Base-by-base conservation (phyloP, 2,113 vertebrate genomes). In the Cyrtonyx montezumae region DNA sequence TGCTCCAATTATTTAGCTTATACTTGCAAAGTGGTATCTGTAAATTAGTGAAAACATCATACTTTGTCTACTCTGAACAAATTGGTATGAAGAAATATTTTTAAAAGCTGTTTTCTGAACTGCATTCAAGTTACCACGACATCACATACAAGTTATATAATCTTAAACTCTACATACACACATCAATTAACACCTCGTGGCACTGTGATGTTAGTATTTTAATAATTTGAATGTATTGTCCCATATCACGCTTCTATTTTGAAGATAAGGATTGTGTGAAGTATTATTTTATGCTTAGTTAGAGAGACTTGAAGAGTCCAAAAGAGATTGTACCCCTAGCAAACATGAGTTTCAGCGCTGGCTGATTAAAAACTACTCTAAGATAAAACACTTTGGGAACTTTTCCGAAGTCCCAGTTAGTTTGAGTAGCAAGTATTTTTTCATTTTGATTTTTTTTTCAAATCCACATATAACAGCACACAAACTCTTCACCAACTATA, bases 171-270 rank as follows among this genome's bases (percentile, higher is more conserved):
- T 55, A 80, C 17, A 48, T n/a, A 48, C n/a, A 37, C 11, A 70
- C 12, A 3, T 18, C 21, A 73, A 80, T 0, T 3, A 0, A 4
- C 8, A 56, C 11, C 55, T 84, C 0, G 1, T 30, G 36, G 20
- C 36, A 66, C 16, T 70, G 69, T 17, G 34, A 1, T 9, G 4
- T 25, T 28, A 56, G 2, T 5, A 22, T 89, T 79, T 62, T 3
- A 45, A 2, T 34, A 69, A 80, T 78, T 81, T 78, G 15, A 6
- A 69, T n/a, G 3, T 34, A 76, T 17, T 14, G 37, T 67, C 21
- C 58, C 12, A 6, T 8, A 74, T 19, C 25, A 56, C 8, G 59
- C 19, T 79, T 28, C 13, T 12, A 12, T 61, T 30, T 36, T 71
- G 37, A 91, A 81, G 46, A 59, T 8, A 75, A 93, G 26, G 30